Evolutionary conservation across 2,113 vertebrate species (phyloP).

Genomic region (Lota lota): DNA sequence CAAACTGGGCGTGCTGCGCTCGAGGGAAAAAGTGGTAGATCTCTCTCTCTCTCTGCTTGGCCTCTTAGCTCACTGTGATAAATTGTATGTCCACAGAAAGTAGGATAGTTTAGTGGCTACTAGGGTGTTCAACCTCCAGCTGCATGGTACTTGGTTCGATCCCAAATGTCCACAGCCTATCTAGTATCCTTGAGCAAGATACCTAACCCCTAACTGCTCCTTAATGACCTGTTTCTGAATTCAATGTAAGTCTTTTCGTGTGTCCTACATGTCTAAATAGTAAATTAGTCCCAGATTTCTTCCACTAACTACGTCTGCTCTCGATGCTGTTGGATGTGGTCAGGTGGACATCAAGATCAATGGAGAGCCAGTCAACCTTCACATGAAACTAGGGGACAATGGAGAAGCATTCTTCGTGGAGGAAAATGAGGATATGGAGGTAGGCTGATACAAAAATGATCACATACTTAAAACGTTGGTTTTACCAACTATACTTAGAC

Average conservation of each 20-base stretch:
- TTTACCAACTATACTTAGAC: no score
- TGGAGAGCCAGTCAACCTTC: conserved; percentile 85
- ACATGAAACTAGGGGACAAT: conserved; percentile 93
- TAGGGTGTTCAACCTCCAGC: no score
- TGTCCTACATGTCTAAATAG: no score
- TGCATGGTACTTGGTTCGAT: no score
- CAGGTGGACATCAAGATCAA: conserved; percentile 97
- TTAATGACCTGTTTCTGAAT: no score
- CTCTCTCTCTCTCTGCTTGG: not conserved
- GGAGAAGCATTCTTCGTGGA: conserved; percentile 95
- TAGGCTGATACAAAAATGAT: conserved; percentile 31
- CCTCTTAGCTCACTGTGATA: not conserved
- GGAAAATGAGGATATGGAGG: conserved; percentile 80
- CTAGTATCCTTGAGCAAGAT: no score
- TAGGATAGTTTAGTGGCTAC: no score
- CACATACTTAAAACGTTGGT: not conserved
- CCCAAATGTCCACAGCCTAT: no score
- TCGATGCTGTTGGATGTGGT: conserved; percentile 4
- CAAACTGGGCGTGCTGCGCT: conserved; percentile 90
- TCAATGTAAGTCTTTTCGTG: not conserved
- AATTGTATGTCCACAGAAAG: not conserved
- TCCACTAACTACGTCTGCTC: no score
- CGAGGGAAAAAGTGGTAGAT: conserved; percentile 92
- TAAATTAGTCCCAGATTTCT: no score
- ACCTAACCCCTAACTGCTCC: not conserved